These are phyloP conservation scores for Ectemnius cavifrons DNA, from an alignment of 2,888 invertebrate genomes.

Conservation along the genomic window DNA sequence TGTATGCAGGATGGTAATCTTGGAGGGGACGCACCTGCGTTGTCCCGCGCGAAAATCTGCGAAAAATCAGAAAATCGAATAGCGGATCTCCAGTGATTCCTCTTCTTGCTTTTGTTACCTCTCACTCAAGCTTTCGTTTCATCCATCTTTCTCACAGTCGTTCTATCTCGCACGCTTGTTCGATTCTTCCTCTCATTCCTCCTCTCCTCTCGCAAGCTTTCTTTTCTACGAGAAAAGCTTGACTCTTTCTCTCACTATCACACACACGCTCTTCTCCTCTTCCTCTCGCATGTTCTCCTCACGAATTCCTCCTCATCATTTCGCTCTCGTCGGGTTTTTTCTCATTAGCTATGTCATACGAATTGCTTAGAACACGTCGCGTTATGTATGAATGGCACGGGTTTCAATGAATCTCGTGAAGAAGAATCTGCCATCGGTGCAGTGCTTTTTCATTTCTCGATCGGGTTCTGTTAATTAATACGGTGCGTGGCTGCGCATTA, in stretches of 20 bases:
- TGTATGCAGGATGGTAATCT: conserved; percentile 57
- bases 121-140: conserved; percentile 35
- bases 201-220: conserved; percentile 16
- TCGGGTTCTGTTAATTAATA: conserved; percentile 1
- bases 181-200: conserved; percentile 30
- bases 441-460: background rate
- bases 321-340: conserved; percentile 13
- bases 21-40: conserved; percentile 68
- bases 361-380: conserved; percentile 60
- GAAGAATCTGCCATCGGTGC: conserved; percentile 9
- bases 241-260: conserved; percentile 19
- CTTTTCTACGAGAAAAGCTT: conserved; percentile 10
- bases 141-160: conserved; percentile 45
- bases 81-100: conserved; percentile 62
- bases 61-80: conserved; percentile 73
- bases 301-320: background rate
- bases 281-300: conserved; percentile 10
- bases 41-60: conserved; percentile 74
- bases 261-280: conserved; percentile 35
- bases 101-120: conserved; percentile 21
- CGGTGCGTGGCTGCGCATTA: background rate
- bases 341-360: conserved; percentile 47
- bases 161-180: conserved; percentile 46
- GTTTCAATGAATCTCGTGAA: conserved; percentile 30
- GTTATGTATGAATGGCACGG: conserved; percentile 59